Evolutionary conservation across 2,797 vertebrate species (phyloP).

Genomic region (Austrolebias charrua): DNA sequence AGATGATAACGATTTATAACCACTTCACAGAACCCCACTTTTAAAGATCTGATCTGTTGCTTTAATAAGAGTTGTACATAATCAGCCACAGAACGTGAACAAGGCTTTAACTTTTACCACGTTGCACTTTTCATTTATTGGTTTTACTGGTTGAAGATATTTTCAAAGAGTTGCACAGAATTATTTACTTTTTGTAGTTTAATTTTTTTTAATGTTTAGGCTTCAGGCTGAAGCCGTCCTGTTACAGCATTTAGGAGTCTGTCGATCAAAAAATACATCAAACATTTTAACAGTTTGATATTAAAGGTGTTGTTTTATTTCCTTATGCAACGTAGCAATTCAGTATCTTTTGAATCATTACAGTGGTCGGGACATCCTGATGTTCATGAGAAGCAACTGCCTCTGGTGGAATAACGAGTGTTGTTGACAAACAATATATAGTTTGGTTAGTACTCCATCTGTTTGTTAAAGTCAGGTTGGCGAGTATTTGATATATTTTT

Average conservation of each 20-base stretch:
- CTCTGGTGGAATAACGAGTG: conserved; percentile 15
- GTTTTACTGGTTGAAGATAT: conserved; percentile 19
- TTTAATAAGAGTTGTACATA: background rate
- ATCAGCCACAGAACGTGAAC: conserved; percentile 5
- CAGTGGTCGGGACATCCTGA: conserved; percentile 26
- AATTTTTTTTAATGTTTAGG: conserved; percentile 10
- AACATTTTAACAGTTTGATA: background rate
- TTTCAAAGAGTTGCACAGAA: conserved; percentile 21
- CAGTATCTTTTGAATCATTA: conserved; percentile 45
- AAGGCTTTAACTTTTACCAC: conserved; percentile 11
- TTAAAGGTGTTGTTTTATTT: conserved; percentile 17
- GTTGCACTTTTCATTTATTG: conserved; percentile 22
- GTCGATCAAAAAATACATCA: background rate
- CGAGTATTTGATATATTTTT: conserved; percentile 27
- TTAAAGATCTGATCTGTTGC: too few relatives aligned
- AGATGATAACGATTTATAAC: too few relatives aligned
- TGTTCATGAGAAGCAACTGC: conserved; percentile 53
- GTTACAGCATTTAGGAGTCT: background rate
- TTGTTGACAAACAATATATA: conserved; percentile 13
- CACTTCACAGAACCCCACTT: too few relatives aligned
- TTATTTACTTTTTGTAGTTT: conserved; percentile 16
- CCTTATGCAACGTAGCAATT: conserved; percentile 3
- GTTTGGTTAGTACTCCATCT: too few relatives aligned
- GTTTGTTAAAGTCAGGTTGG: background rate
- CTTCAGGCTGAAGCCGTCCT: background rate